Percentiles rank a stretch among this genome's conserved stretches.
Conservation (phyloP, 2,797 vertebrate genomes). For the Alectoris magna region DNA sequence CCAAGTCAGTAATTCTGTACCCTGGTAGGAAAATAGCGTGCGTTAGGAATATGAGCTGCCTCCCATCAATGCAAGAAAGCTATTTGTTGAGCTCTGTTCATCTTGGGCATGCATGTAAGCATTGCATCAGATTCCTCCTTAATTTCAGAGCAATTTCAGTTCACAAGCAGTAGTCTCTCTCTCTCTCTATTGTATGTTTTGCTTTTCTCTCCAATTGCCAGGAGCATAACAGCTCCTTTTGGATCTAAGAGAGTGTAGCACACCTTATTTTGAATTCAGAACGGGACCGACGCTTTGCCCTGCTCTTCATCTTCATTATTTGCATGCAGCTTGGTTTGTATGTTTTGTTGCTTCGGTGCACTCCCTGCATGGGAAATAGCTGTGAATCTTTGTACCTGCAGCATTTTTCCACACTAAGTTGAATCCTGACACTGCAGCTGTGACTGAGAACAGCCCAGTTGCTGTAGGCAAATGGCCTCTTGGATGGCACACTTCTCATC, state of each 20-base stretch:
- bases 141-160: not conserved
- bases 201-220: not conserved
- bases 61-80: not conserved
- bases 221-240: not conserved
- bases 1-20: not conserved
- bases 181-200: not conserved
- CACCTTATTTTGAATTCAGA: not conserved
- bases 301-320: not conserved
- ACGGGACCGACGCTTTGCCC: not conserved
- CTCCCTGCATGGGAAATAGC: not conserved
- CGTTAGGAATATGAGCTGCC: not conserved
- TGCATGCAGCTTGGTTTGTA: not conserved
- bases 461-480: not conserved
- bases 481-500: not conserved
- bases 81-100: not conserved
- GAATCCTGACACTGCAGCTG: not conserved
- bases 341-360: not conserved
- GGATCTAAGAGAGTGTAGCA: not conserved
- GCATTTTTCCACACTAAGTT: not conserved
- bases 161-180: not conserved
- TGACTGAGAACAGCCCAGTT: not conserved
- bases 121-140: fast-evolving
- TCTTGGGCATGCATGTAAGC: not conserved
- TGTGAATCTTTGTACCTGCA: not conserved
- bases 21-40: not conserved